Evolutionary conservation across 2,113 vertebrate species (phyloP).

Genomic region (Scolopax mira): DNA sequence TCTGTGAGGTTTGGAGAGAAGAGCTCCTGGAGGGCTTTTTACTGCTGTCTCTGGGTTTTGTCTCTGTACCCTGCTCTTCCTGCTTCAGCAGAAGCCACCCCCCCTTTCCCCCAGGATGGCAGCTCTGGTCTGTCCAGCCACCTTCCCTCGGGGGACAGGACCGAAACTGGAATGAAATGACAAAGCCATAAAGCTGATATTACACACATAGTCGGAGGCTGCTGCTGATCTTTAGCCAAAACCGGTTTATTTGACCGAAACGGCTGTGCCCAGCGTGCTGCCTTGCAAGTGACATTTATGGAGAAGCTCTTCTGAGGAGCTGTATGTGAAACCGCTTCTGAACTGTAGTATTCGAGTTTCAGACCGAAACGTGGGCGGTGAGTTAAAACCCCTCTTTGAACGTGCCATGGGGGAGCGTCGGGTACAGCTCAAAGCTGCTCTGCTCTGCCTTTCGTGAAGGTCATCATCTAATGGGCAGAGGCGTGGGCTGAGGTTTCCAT

Average conservation of each 20-base stretch:
- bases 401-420: accelerated
- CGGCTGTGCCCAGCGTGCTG: neutral
- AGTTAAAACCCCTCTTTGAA: neutral
- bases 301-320: neutral
- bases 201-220: accelerated
- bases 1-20: neutral
- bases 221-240: neutral
- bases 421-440: neutral
- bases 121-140: neutral
- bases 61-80: accelerated
- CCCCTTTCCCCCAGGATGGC: neutral
- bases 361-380: neutral
- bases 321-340: neutral
- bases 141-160: neutral
- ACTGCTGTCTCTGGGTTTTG: neutral
- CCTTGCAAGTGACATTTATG: neutral
- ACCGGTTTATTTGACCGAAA: neutral
- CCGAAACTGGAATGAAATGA: neutral
- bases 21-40: neutral
- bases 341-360: neutral
- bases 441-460: neutral
- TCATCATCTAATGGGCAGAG: neutral
- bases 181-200: neutral
- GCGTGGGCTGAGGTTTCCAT: neutral
- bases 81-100: neutral